Percentiles rank a stretch among this genome's conserved stretches.
Evolutionary conservation across 2,888 invertebrate species (phyloP).

Genomic region (Tribolium freemani): DNA sequence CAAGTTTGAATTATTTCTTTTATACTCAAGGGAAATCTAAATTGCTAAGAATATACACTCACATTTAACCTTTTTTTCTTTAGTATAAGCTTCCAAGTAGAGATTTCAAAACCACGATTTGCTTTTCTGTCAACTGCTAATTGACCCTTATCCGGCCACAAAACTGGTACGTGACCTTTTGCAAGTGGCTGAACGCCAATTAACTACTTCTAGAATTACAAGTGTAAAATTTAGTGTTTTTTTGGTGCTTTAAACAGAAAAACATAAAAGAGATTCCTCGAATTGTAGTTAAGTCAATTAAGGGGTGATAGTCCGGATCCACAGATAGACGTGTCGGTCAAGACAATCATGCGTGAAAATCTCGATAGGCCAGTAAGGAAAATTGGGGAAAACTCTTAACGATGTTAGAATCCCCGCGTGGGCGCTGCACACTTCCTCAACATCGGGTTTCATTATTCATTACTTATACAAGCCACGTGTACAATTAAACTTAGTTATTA

Average conservation of each 20-base stretch:
- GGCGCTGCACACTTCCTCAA: neutral
- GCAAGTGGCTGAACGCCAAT: neutral
- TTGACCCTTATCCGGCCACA: neutral
- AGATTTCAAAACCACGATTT: neutral
- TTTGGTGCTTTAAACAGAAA: neutral
- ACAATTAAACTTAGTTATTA: conserved; percentile 6
- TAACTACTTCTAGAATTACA: neutral
- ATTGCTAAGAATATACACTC: neutral
- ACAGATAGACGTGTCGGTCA: conserved; percentile 23
- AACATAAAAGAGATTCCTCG: conserved; percentile 5
- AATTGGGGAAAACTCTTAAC: conserved; percentile 17
- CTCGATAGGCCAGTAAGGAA: conserved; percentile 19
- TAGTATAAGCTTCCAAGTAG: neutral
- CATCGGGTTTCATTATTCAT: neutral
- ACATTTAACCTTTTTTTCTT: neutral
- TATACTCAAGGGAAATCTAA: neutral
- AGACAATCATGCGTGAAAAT: conserved; percentile 28
- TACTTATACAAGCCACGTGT: conserved; percentile 1
- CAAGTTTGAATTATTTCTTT: neutral
- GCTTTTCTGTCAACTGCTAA: neutral
- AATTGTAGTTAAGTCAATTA: conserved; percentile 23
- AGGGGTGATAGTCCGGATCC: conserved; percentile 14
- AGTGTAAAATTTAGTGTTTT: neutral
- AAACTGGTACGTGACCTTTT: neutral
- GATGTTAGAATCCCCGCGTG: conserved; percentile 2